A percentile compares a stretch with the other conserved stretches of the same genome.
Conservation (phyloP, 2,888 invertebrate genomes). For the Sialis lutaria region DNA sequence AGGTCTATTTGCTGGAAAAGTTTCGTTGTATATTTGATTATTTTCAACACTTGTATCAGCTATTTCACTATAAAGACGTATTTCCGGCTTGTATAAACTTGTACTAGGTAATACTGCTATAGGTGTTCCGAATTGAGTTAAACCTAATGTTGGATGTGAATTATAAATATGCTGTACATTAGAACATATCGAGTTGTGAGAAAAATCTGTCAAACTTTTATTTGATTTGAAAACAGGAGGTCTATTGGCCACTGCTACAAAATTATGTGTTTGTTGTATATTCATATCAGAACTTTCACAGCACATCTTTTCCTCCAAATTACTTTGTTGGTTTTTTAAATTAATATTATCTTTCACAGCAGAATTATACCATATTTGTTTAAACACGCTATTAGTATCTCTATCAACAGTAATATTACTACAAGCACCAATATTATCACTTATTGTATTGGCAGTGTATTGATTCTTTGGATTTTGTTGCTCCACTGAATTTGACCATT, state of each 20-base stretch:
- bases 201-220: conserved; percentile 15
- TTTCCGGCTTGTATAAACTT: conserved; percentile 8
- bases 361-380: conserved; percentile 32
- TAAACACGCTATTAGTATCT: conserved; percentile 25
- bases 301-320: no score
- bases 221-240: conserved; percentile 12
- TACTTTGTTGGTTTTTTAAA: not conserved
- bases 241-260: conserved; percentile 24
- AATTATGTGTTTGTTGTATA: conserved; percentile 17
- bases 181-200: conserved; percentile 13
- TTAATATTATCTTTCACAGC: conserved; percentile 13
- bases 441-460: conserved; percentile 12
- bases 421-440: not conserved
- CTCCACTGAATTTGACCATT: conserved; percentile 17
- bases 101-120: conserved; percentile 9
- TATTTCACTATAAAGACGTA: conserved; percentile 16
- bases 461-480: conserved; percentile 23
- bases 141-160: not conserved
- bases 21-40: not conserved
- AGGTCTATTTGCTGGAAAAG: conserved; percentile 9
- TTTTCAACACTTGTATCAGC: conserved; percentile 20
- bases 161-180: not conserved
- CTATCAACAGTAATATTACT: no score
- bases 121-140: conserved; percentile 11
- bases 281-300: no score